phyloP scores from a whole-genome alignment of 2,113 vertebrate species.

The Oostethus manadensis region DNA sequence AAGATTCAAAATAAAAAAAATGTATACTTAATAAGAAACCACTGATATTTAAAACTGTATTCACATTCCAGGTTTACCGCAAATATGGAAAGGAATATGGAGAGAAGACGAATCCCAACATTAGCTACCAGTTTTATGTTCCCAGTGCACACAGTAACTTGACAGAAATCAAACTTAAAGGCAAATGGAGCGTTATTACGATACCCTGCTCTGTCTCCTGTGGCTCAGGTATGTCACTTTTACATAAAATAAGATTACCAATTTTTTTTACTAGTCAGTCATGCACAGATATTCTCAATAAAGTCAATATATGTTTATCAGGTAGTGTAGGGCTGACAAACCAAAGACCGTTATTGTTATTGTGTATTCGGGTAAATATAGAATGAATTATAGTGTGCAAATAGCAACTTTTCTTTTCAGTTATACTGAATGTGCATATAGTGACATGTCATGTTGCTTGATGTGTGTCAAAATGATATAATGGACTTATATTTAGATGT shows the following conservation, averaged over 20 bases:
- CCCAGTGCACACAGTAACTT: slow-evolving; percentile 37
- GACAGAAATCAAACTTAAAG: slow-evolving; percentile 25
- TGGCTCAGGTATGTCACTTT: slow-evolving; percentile 75
- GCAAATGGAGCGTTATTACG: slow-evolving; percentile 67
- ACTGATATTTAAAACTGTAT: neutral
- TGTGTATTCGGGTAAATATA: too few relatives aligned
- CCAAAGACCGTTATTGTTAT: too few relatives aligned
- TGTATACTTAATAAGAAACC: neutral
- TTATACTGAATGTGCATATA: too few relatives aligned
- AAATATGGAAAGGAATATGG: slow-evolving; percentile 84
- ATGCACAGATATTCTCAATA: neutral
- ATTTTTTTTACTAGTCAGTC: neutral
- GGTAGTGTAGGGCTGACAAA: too few relatives aligned
- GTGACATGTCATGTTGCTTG: too few relatives aligned
- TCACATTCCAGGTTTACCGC: slow-evolving; percentile 78
- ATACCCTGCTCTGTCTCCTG: slow-evolving; percentile 84
- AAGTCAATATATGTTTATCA: too few relatives aligned
- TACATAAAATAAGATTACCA: neutral
- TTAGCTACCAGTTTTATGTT: slow-evolving; percentile 82
- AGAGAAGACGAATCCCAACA: slow-evolving; percentile 77
- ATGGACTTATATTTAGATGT: too few relatives aligned
- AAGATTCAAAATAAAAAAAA: neutral
- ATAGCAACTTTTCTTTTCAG: too few relatives aligned
- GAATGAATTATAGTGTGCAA: too few relatives aligned
- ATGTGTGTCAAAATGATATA: too few relatives aligned